Conservation (phyloP, 1,140 invertebrate genomes). For the Drosophila azteca region DNA sequence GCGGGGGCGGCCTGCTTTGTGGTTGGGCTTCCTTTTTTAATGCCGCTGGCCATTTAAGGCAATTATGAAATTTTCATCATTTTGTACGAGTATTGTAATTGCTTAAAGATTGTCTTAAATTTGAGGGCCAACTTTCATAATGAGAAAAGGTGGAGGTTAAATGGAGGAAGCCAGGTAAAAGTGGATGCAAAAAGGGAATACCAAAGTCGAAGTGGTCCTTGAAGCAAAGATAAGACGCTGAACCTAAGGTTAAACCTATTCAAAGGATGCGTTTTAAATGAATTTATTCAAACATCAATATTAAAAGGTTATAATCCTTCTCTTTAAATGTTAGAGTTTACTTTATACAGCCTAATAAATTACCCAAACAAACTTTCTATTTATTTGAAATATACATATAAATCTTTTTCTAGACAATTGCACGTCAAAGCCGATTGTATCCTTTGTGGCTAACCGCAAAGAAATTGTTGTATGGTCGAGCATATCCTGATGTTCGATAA, state of each 20-base stretch:
- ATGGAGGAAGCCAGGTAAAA: too few species aligned
- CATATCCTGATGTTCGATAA: constrained; percentile 15
- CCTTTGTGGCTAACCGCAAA: constrained; percentile 30
- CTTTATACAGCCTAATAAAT: too few species aligned
- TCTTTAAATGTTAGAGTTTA: background rate
- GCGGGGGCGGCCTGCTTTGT: background rate
- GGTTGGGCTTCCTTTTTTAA: constrained; percentile 10
- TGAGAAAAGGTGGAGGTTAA: background rate
- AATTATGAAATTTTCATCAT: constrained; percentile 79
- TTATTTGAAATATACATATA: background rate
- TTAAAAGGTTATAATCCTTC: too few species aligned
- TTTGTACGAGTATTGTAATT: constrained; percentile 44
- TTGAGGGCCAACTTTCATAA: background rate
- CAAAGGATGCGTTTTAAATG: too few species aligned
- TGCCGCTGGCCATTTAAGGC: constrained; percentile 64
- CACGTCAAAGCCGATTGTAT: constrained; percentile 12
- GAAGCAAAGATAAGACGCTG: too few species aligned
- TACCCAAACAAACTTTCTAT: too few species aligned
- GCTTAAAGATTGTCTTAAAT: constrained; percentile 55
- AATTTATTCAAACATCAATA: too few species aligned
- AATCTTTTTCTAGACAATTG: constrained; percentile 2
- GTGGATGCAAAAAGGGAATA: background rate
- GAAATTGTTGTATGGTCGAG: constrained; percentile 14
- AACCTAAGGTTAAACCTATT: too few species aligned
- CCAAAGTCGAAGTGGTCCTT: too few species aligned